phyloP scores from a whole-genome alignment of 2,797 vertebrate genomes.

The Graptemys geographica region DNA sequence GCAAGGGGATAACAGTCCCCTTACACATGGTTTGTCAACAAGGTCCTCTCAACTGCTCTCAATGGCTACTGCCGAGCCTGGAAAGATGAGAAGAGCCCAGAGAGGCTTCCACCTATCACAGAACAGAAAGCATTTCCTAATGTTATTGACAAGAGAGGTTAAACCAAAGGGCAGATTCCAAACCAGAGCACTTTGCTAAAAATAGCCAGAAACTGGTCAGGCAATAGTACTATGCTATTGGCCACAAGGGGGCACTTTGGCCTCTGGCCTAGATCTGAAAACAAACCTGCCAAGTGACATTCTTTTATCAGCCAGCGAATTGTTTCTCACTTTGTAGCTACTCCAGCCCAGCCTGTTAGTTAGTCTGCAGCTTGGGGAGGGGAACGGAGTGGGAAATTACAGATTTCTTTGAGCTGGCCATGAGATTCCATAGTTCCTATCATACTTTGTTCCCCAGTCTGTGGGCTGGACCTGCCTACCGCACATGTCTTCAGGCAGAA shows the following conservation, averaged over 20 bases:
- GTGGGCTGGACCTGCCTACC: neutral
- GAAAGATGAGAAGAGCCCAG: neutral
- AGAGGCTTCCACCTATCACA: rapidly evolving
- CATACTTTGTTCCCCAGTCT: neutral
- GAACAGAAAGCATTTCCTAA: neutral
- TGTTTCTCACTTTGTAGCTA: neutral
- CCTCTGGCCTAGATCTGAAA: neutral
- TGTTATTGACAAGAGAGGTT: neutral
- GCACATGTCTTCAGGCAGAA: constrained; percentile 6
- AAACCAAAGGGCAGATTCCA: neutral
- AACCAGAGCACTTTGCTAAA: neutral
- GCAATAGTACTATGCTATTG: neutral
- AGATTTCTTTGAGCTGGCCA: neutral
- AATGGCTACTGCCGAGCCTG: neutral
- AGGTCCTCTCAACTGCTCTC: neutral
- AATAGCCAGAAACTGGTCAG: neutral
- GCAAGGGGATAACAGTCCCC: no score
- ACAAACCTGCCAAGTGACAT: neutral
- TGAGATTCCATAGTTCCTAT: neutral
- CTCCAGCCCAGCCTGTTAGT: neutral
- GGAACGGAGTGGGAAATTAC: neutral
- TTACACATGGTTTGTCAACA: neutral
- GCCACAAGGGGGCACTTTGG: constrained; percentile 39
- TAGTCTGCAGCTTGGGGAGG: neutral
- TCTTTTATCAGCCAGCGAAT: neutral